These are phyloP conservation scores for Pelodiscus sinensis DNA, from an alignment of 2,113 vertebrate genomes.

Conservation along the genomic window DNA sequence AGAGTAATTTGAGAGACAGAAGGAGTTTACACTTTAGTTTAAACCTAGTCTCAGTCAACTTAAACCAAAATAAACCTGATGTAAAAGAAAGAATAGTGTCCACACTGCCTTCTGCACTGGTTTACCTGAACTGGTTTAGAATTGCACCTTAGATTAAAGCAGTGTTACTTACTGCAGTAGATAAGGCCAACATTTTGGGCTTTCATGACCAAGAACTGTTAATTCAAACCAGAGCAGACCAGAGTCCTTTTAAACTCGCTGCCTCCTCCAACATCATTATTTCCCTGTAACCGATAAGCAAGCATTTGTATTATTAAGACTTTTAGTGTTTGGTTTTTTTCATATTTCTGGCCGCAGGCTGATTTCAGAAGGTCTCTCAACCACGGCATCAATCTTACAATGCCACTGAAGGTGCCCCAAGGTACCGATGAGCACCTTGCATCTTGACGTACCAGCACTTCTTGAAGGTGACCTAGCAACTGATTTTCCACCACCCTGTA, in stretches of 20 bases:
- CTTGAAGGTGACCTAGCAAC: background rate
- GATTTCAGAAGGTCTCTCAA: rapidly evolving
- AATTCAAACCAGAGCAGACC: background rate
- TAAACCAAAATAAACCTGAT: background rate
- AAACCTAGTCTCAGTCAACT: background rate
- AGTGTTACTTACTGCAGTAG: background rate
- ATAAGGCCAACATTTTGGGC: background rate
- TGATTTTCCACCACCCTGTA: background rate
- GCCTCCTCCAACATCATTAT: background rate
- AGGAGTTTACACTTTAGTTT: background rate
- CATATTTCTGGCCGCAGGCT: background rate
- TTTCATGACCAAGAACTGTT: background rate
- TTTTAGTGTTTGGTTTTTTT: background rate
- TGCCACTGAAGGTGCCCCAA: background rate
- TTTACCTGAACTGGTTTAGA: background rate
- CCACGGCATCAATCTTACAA: background rate
- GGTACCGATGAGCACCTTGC: background rate
- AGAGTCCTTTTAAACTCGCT: background rate
- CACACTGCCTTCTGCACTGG: background rate
- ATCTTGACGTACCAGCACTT: background rate
- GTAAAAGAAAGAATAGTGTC: background rate
- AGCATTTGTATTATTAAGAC: background rate
- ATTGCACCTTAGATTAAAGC: background rate
- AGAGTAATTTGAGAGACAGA: background rate
- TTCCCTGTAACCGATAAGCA: background rate